Evolutionary conservation across 2,888 invertebrate genomes (phyloP).

Genomic region (Cylloceria caligata): DNA sequence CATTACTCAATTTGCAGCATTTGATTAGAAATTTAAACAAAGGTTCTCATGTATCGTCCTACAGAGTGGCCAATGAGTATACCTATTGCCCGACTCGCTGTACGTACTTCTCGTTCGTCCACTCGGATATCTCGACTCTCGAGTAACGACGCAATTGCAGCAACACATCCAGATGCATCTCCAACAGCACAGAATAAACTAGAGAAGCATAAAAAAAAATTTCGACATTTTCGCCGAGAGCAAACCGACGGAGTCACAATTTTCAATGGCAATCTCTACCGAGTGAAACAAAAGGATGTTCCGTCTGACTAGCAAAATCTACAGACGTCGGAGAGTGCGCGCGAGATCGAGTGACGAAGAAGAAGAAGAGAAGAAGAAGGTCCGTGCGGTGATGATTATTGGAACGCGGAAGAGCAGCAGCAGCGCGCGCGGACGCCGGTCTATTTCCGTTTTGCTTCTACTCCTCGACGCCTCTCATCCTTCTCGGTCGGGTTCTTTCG

Average conservation of each 20-base stretch:
- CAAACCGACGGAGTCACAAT: background rate
- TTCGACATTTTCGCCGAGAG: background rate
- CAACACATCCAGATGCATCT: background rate
- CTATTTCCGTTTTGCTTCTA: conserved; percentile 79
- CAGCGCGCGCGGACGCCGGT: conserved; percentile 67
- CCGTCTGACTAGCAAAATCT: conserved; percentile 32
- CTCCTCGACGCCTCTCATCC: conserved; percentile 50
- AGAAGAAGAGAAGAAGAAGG: conserved; percentile 66
- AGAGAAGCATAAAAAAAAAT: background rate
- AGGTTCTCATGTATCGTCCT: background rate
- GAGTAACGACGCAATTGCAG: background rate
- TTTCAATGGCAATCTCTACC: conserved; percentile 27
- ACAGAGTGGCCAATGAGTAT: background rate
- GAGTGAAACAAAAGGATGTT: conserved; percentile 25
- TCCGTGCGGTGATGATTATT: conserved; percentile 75
- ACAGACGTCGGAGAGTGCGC: conserved; percentile 54
- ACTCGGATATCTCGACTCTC: background rate
- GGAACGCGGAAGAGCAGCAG: conserved; percentile 77
- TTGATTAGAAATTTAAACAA: background rate
- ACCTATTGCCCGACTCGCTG: background rate
- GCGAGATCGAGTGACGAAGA: conserved; percentile 66
- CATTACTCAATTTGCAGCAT: background rate
- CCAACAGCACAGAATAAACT: background rate
- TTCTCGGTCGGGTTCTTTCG: conserved; percentile 53
- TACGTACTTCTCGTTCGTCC: background rate